These are phyloP conservation scores for Macrostomum cliftonense DNA, from an alignment of 2,888 invertebrate genomes.

Conservation along the genomic window DNA sequence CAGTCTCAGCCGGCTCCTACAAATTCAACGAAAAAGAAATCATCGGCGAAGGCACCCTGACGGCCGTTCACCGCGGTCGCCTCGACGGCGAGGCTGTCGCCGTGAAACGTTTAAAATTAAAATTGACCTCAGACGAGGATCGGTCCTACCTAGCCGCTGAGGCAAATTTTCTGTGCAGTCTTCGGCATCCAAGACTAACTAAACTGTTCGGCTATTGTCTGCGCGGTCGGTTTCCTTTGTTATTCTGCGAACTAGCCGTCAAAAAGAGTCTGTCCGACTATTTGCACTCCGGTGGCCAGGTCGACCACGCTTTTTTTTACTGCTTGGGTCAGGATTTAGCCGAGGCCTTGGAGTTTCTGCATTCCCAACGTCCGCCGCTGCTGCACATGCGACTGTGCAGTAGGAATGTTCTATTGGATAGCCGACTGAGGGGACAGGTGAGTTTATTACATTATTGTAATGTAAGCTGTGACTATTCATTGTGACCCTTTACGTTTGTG, in stretches of 20 bases:
- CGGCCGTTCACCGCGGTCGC: constrained; percentile 22
- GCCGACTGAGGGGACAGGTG: constrained; percentile 17
- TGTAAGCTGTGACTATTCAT: too few species aligned
- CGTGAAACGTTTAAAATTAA: constrained; percentile 23
- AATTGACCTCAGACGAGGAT: constrained; percentile 21
- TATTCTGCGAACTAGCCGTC: not conserved
- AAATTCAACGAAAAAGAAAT: constrained; percentile 12
- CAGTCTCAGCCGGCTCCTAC: too few species aligned
- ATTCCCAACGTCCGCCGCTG: not conserved
- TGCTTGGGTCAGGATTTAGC: not conserved
- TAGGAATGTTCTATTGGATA: constrained; percentile 25
- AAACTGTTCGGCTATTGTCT: not conserved
- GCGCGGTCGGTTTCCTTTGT: not conserved
- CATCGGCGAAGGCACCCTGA: constrained; percentile 27
- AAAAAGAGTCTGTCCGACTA: not conserved
- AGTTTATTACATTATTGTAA: too few species aligned
- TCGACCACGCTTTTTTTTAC: constrained; percentile 1
- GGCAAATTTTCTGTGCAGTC: constrained; percentile 15
- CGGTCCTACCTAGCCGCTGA: constrained; percentile 29
- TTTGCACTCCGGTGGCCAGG: not conserved
- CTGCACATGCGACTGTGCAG: constrained; percentile 24
- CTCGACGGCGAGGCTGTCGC: constrained; percentile 29
- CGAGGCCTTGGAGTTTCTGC: not conserved
- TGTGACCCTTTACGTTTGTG: too few species aligned
- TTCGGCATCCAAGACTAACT: not conserved